A percentile compares a stretch with the other conserved stretches of the same genome.
phyloP scores from a whole-genome alignment of 1,140 invertebrate species.

The Atta cephalotes region DNA sequence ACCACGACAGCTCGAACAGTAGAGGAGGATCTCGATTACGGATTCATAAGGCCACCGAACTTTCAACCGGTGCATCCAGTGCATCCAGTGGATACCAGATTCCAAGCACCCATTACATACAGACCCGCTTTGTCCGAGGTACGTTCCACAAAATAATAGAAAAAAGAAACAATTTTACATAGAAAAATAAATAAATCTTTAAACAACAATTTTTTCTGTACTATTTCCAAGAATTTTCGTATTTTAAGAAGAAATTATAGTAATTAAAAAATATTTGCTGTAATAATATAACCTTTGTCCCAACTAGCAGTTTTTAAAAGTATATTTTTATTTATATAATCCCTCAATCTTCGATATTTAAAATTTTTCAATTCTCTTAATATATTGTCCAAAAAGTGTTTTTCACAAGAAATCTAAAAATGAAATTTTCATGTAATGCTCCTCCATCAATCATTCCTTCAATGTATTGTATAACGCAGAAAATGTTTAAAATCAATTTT shows the following conservation, averaged over 20 bases:
- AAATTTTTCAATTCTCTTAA: constrained; percentile 11
- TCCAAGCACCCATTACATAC: constrained; percentile 63
- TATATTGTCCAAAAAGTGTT: not conserved
- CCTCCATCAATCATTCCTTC: constrained; percentile 15
- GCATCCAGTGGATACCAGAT: constrained; percentile 74
- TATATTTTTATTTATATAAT: not conserved
- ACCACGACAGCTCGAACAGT: constrained; percentile 46
- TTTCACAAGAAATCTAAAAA: not conserved
- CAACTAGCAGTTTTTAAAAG: not conserved
- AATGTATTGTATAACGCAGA: no score
- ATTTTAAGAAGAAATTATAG: not conserved
- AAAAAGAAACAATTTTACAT: not conserved
- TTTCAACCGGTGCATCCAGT: constrained; percentile 73
- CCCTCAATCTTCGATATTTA: not conserved
- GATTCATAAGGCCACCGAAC: constrained; percentile 81
- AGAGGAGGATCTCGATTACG: constrained; percentile 79
- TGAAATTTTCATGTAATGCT: constrained; percentile 1
- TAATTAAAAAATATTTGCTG: not conserved
- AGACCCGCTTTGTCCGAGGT: constrained; percentile 71
- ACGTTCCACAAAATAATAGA: not conserved
- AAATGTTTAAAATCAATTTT: not conserved
- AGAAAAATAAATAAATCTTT: not conserved
- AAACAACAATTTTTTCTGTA: not conserved
- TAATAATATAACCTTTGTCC: not conserved
- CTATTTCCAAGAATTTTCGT: not conserved